These are phyloP conservation scores for Acropora tenuis DNA, from an alignment of 64 coral and sea anemone species.

Conservation along the genomic window DNA sequence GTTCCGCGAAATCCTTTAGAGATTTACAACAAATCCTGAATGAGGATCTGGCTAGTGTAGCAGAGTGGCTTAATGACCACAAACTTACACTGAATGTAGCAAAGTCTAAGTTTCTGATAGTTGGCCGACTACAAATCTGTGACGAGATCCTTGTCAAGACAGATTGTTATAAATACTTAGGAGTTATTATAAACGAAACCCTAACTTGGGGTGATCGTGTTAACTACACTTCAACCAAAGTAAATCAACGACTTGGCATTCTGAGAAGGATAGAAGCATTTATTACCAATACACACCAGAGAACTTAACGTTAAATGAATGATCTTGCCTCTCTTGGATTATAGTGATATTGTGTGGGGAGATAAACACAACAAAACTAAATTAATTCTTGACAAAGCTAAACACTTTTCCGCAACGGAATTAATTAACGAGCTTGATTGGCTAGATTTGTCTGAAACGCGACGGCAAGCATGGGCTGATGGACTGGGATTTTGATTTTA, in stretches of 20 bases:
- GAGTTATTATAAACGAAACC: too few relatives aligned
- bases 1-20: constrained; percentile 51
- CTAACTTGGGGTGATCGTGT: too few relatives aligned
- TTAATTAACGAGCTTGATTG: constrained; percentile 6
- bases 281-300: constrained; percentile 31
- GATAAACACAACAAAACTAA: constrained; percentile 46
- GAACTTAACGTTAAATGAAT: constrained; percentile 16
- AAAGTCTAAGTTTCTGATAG: constrained; percentile 60
- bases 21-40: constrained; percentile 55
- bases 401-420: constrained; percentile 24
- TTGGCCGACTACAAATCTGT: constrained; percentile 41
- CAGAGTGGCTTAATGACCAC: constrained; percentile 59
- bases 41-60: constrained; percentile 43
- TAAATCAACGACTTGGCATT: constrained; percentile 58
- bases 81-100: not conserved
- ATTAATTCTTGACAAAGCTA: constrained; percentile 40
- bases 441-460: constrained; percentile 9
- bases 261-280: constrained; percentile 26
- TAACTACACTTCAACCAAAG: not conserved
- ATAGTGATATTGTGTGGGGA: constrained; percentile 37
- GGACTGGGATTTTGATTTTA: constrained; percentile 25
- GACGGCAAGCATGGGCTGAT: not conserved
- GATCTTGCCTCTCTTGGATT: constrained; percentile 45
- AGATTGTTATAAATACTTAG: constrained; percentile 6
- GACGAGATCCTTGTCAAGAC: constrained; percentile 39